Evolutionary conservation across 2,888 invertebrate genomes (phyloP).

Genomic region (Gandaritis pyraliata): DNA sequence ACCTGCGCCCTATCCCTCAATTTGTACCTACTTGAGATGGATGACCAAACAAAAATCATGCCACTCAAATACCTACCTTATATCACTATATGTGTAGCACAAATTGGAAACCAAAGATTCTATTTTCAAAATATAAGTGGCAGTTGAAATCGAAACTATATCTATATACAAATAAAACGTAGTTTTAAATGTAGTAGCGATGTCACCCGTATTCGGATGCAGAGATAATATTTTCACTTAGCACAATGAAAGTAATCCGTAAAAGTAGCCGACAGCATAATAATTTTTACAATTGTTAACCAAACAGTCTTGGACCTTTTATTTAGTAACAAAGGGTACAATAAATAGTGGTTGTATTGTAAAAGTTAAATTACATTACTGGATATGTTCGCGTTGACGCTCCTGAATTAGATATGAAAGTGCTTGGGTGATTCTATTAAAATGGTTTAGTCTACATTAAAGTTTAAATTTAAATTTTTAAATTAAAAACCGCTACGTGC

Average conservation of each 20-base stretch:
- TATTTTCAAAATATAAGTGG: background rate
- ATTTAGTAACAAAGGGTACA: conserved; percentile 67
- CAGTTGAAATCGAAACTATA: background rate
- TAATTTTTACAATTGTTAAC: conserved; percentile 67
- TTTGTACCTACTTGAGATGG: conserved; percentile 41
- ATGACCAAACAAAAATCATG: conserved; percentile 34
- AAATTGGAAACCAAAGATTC: background rate
- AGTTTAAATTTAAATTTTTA: too few species aligned
- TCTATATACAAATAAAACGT: background rate
- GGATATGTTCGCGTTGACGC: conserved; percentile 66
- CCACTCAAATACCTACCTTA: conserved; percentile 10
- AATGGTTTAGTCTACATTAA: too few species aligned
- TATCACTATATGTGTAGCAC: background rate
- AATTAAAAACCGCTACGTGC: background rate
- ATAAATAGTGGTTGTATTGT: conserved; percentile 56
- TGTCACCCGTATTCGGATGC: conserved; percentile 20
- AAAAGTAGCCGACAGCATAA: conserved; percentile 77
- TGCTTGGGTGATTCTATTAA: conserved; percentile 73
- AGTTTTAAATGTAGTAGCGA: conserved; percentile 9
- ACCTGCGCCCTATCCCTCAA: conserved; percentile 68
- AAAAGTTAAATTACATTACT: conserved; percentile 69
- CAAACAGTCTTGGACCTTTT: conserved; percentile 66
- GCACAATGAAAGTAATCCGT: conserved; percentile 75
- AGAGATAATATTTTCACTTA: conserved; percentile 48
- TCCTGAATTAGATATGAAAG: conserved; percentile 60